Evolutionary conservation across 2,797 vertebrate species (phyloP), one percentile per base, ranked within the genome.

Genomic region (Microctenopoma stevenorrisi): DNA sequence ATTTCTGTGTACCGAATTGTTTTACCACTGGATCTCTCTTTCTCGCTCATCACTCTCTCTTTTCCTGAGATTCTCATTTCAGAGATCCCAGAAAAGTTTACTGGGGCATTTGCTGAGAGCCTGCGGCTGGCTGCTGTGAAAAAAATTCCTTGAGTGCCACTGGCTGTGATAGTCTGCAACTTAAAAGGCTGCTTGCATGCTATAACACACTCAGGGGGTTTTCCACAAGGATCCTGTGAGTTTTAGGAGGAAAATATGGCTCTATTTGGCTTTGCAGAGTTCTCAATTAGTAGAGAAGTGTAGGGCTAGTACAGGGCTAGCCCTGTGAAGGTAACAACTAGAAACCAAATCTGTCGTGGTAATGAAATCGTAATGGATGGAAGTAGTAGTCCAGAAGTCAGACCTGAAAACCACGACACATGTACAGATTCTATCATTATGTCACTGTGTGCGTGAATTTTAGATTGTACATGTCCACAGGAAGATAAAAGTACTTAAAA

Each of bases 191-290:
- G 67, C 68, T 74, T 67, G 53, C 67, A 71, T 68, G 50, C 73
- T 69, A 49, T 82, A 65, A 82, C 64, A 70, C 68, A 63, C 64
- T 68, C 78, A 79, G 13, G 72, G 58, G 84, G 74, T 81, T 81
- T 60, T 58, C 71, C 67, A 66, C 43, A 15, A 60, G 74, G 52
- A 68, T 58, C 57, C 61, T 43, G 12, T 5, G 61, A 76, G 65
- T 76, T 82, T 66, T 59, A 15, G 25, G 62, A 53, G 14, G 15
- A 62, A 64, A 62, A 79, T 63, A 46, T 40, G 44, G 55, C 74
- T 78, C 76, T 84, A 86, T 82, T 79, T 54, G 77, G 64, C 75
- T 74, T 59, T 56, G 64, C 82, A 81, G 74, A 81, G 67, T 26
- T 81, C 77, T 86, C 68, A 76, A 82, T 80, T 76, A 71, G 65